Evolutionary conservation across 2,113 vertebrate species (phyloP), one percentile per base, ranked within the genome.

Genomic region (Lophotis ruficrista): DNA sequence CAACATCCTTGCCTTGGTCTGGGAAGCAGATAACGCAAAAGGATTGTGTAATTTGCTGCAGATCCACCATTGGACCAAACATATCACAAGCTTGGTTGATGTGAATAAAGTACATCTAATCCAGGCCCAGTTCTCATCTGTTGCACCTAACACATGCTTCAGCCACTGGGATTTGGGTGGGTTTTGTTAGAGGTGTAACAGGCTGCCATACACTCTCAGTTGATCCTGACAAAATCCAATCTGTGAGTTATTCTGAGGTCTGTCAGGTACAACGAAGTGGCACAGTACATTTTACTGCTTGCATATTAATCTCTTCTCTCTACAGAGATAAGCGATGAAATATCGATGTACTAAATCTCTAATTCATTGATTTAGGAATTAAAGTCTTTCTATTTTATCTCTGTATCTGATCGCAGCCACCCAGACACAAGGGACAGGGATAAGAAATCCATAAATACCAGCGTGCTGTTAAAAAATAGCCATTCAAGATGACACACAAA

Each of bases 281-380:
- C 22, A 56, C 30, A 19, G 10, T 69, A 28, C n/a, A 27, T 94
- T 78, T 73, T 53, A 27, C 13, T 65, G 45, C 37, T 72, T 57
- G 33, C 41, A 38, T 64, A 80, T 85, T 89, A 72, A 81, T 81
- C 60, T 68, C 20, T 9, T 56, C 41, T 87, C 62, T 87, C 68
- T 65, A 60, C 24, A 82, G 27, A 94, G 78, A 69, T 72, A 95
- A 81, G 17, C 5, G 14, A 73, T 51, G 56, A 94, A 96, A 93
- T 91, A 91, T 84, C 83, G 31, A 84, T 79, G 62, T 83, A 56
- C 72, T 76, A 85, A 83, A 95, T 94, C 87, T 91, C 41, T 94
- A 66, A 96, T 92, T 91, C 50, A 94, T 91, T 82, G 92, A 95
- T 94, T 96, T 92, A 53, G 76, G 93, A 82, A 89, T 89, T 76